A percentile compares a stretch with the other conserved stretches of the same genome.
Evolutionary conservation across 1,140 invertebrate species (phyloP).

Genomic region (Drosophila busckii): DNA sequence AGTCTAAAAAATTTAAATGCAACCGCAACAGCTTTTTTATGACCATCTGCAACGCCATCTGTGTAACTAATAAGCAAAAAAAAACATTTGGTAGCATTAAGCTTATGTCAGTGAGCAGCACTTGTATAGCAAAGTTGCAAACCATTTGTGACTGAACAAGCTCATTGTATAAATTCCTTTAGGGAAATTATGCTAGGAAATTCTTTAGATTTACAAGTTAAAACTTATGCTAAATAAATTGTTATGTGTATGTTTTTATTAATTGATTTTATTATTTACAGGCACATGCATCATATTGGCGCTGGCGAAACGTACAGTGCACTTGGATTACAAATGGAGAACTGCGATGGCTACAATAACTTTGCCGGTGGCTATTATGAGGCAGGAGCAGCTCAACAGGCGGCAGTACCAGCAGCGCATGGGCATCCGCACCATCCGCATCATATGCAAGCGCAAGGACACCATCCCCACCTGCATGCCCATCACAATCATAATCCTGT

Average conservation of each 20-base stretch:
- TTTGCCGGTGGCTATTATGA: slow-evolving; percentile 61
- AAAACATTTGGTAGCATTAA: too few species aligned
- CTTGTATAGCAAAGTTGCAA: too few species aligned
- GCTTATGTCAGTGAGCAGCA: too few species aligned
- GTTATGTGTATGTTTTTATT: neutral
- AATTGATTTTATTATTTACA: slow-evolving; percentile 4
- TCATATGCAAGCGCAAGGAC: slow-evolving; percentile 81
- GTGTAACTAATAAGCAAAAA: too few species aligned
- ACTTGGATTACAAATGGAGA: slow-evolving; percentile 72
- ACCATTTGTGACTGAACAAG: too few species aligned
- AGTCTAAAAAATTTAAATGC: neutral
- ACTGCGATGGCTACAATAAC: slow-evolving; percentile 73
- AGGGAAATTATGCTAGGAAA: too few species aligned
- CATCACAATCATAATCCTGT: slow-evolving; percentile 80
- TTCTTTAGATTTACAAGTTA: too few species aligned
- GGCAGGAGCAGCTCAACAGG: slow-evolving; percentile 36
- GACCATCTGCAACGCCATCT: too few species aligned
- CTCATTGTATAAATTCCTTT: too few species aligned
- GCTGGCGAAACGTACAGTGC: slow-evolving; percentile 67
- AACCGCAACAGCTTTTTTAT: neutral
- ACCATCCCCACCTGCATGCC: slow-evolving; percentile 74
- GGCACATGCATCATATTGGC: slow-evolving; percentile 66
- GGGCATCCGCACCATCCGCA: slow-evolving; percentile 80
- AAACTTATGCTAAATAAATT: neutral
- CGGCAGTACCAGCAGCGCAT: slow-evolving; percentile 48